Percentiles rank a stretch among this genome's conserved stretches.
These are phyloP conservation scores for Novumbra hubbsi DNA, from an alignment of 2,797 vertebrate genomes.

Conservation along the genomic window DNA sequence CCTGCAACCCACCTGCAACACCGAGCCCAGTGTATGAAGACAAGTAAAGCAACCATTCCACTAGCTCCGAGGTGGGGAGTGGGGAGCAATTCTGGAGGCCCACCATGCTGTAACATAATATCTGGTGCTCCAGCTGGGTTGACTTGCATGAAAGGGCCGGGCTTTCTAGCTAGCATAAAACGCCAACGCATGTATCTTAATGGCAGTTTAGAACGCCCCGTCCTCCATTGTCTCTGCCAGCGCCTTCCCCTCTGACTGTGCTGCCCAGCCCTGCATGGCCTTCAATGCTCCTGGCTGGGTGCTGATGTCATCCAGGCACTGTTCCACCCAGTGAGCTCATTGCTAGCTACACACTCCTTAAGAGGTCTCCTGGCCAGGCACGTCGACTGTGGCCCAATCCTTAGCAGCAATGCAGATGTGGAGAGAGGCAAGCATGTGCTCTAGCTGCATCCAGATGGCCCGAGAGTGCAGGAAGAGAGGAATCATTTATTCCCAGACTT, in stretches of 20 bases:
- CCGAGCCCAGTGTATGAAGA: not conserved
- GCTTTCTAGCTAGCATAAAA: constrained; percentile 47
- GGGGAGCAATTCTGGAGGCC: not conserved
- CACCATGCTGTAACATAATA: constrained; percentile 21
- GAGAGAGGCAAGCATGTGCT: not conserved
- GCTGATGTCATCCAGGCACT: constrained; percentile 40
- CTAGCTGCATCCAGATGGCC: constrained; percentile 32
- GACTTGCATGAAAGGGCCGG: constrained; percentile 29
- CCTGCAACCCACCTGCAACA: too few relatives aligned
- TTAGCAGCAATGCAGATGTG: constrained; percentile 21
- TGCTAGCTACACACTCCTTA: constrained; percentile 20
- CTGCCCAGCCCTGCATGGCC: constrained; percentile 6
- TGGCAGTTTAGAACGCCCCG: constrained; percentile 23
- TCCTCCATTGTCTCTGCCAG: not conserved
- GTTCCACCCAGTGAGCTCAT: constrained; percentile 26
- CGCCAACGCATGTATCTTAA: constrained; percentile 28
- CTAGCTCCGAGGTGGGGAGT: not conserved
- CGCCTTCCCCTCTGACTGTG: not conserved
- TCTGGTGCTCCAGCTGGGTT: constrained; percentile 27
- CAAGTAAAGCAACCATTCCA: constrained; percentile 7
- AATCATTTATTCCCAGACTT: constrained; percentile 46
- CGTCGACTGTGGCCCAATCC: constrained; percentile 54
- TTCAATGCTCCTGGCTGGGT: constrained; percentile 10
- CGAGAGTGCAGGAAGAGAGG: constrained; percentile 54
- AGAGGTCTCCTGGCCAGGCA: constrained; percentile 35